Base-by-base conservation (phyloP, 2,888 invertebrate genomes). In the Neoitamus cyanurus region DNA sequence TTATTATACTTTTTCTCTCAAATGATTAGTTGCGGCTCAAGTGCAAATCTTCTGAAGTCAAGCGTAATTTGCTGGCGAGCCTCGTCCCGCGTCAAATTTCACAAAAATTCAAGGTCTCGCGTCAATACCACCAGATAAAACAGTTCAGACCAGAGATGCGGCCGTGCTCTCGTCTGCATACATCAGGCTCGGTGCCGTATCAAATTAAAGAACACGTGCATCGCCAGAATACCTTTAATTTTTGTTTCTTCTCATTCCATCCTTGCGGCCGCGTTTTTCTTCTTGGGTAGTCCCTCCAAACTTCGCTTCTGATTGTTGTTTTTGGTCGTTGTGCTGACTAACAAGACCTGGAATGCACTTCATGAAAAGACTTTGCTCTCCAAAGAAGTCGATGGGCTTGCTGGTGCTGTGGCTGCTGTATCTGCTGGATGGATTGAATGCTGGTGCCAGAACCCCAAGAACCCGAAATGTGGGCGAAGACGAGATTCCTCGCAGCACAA, bases 181-280 rank as follows among this genome's bases (percentile, higher is more conserved):
- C 58, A 25, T 58, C 25, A 58, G 58, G 5, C 31, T 48, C 78
- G 37, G 30, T 58, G 48, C 78, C 58, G 78, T 78, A 83, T 83
- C 83, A 42, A 83, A 83, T 83, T 83, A 72, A 83, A 83, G 83
- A 83, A 83, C 83, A 83, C 83, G 83, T 83, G 83, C 83, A 83
- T 69, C 82, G 36, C 36, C 69, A n/a, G 48, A 78, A 48, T 78
- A 78, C 78, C 78, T 58, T 78, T 78, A 31, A 58, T 78, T 78
- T 48, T 30, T 48, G 48, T 78, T 78, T 48, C 31, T 58, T 48
- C 30, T 31, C 73, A 34, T 73, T 73, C 42, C 48, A 58, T 78
- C 58, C 30, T 58, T 58, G 30, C 46, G 78, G 82, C 58, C 58
- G 82, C 68, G 28, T 20, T 37, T 36, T 37, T 82, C 69, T 36